Conservation (phyloP, 2,113 vertebrate species). For the Anguilla japonica region DNA sequence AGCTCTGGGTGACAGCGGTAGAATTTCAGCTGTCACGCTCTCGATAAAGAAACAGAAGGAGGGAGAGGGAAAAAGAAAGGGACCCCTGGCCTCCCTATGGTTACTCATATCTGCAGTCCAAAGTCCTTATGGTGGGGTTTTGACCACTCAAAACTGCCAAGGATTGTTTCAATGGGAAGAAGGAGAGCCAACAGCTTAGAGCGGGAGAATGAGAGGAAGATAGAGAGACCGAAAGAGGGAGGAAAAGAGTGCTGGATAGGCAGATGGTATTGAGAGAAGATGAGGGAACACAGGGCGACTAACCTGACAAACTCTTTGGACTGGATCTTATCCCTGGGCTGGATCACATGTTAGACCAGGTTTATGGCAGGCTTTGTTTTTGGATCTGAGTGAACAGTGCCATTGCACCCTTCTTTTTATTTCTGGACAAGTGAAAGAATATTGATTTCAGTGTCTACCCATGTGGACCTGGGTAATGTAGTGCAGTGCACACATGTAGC, state of each 20-base stretch:
- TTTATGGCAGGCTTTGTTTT: not conserved
- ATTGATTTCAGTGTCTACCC: not conserved
- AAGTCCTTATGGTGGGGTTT: conserved; percentile 3
- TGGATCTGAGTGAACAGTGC: not conserved
- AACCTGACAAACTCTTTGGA: not conserved
- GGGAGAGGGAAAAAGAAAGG: not conserved
- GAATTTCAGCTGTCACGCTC: not conserved
- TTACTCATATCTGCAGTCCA: conserved; percentile 21
- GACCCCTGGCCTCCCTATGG: not conserved
- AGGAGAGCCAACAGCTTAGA: not conserved
- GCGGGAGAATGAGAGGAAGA: not conserved
- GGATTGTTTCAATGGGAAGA: conserved; percentile 19
- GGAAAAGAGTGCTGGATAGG: not conserved
- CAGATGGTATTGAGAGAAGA: not conserved
- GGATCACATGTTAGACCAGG: not conserved
- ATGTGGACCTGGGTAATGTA: not conserved
- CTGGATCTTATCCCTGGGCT: not conserved
- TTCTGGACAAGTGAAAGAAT: not conserved
- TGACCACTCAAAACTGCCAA: not conserved
- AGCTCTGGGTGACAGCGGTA: not conserved
- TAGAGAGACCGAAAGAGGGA: not conserved
- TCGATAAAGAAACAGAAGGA: conserved; percentile 1
- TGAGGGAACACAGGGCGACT: not conserved
- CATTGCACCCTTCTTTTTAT: not conserved
- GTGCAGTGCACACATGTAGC: too few species aligned